phyloP scores from a whole-genome alignment of 30 jellyfish, hydroid and myxozoan species.

The Sanderia malayensis region DNA sequence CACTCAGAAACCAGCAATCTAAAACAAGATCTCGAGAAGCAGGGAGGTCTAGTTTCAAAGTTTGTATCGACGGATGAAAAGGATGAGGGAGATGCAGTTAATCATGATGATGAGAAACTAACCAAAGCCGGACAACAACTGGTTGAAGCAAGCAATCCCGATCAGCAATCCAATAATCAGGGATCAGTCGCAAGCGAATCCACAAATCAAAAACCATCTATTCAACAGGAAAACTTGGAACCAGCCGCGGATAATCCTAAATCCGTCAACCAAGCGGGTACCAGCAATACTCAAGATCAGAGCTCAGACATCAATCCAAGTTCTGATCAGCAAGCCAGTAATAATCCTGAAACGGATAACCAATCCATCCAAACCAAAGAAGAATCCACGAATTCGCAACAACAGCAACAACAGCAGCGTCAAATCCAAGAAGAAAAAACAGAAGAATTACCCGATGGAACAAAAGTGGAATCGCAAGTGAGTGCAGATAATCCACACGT shows the following conservation, averaged over 20 bases:
- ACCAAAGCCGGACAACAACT: constrained; percentile 8
- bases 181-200: constrained; percentile 29
- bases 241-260: constrained; percentile 15
- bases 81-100: neutral
- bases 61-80: constrained; percentile 8
- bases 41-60: constrained; percentile 18
- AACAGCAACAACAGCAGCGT: constrained; percentile 15
- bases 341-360: neutral
- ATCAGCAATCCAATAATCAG: constrained; percentile 30
- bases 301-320: neutral
- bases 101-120: constrained; percentile 1
- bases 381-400: neutral
- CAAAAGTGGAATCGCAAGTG: constrained; percentile 7
- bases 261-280: constrained; percentile 32
- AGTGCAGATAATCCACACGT: constrained; percentile 7
- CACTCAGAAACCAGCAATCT: constrained; percentile 45
- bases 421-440: constrained; percentile 10
- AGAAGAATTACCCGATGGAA: constrained; percentile 1
- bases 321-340: constrained; percentile 3
- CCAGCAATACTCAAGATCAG: constrained; percentile 1
- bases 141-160: constrained; percentile 9
- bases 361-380: constrained; percentile 7
- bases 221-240: constrained; percentile 17
- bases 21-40: constrained; percentile 42
- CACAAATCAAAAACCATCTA: constrained; percentile 16